phyloP scores from a whole-genome alignment of 2,888 invertebrate species.

The Branchipolynoe longqiensis region DNA sequence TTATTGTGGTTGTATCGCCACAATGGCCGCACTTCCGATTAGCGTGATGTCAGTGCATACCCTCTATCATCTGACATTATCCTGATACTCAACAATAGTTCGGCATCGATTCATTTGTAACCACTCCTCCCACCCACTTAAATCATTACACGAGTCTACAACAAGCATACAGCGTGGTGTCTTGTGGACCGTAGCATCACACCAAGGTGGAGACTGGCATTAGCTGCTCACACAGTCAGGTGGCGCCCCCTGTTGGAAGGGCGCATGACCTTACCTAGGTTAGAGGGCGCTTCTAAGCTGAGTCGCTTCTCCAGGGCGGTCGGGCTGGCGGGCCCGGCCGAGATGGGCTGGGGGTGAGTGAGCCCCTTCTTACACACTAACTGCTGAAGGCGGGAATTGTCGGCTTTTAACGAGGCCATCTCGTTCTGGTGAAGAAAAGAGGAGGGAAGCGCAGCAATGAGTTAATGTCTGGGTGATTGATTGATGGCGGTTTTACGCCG shows the following conservation, averaged over 20 bases:
- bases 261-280: slow-evolving; percentile 52
- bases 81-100: too few species aligned
- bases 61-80: too few species aligned
- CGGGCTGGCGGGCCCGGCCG: slow-evolving; percentile 47
- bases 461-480: neutral
- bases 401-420: slow-evolving; percentile 97
- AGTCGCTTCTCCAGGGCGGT: slow-evolving; percentile 68
- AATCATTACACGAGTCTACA: too few species aligned
- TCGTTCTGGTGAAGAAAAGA: slow-evolving; percentile 88
- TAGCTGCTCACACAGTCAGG: too few species aligned
- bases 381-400: slow-evolving; percentile 95
- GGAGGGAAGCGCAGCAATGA: too few species aligned
- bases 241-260: neutral
- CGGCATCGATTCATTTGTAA: too few species aligned
- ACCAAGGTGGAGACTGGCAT: slow-evolving; percentile 7
- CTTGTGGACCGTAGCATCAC: neutral
- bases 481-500: too few species aligned
- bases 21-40: too few species aligned
- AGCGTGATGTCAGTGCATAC: too few species aligned
- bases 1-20: too few species aligned
- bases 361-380: slow-evolving; percentile 84
- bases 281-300: slow-evolving; percentile 82
- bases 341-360: slow-evolving; percentile 16
- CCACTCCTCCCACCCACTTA: too few species aligned
- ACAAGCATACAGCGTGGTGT: too few species aligned